Evolutionary conservation across 2,888 invertebrate species (phyloP).

Genomic region (Xestia sexstrigata): DNA sequence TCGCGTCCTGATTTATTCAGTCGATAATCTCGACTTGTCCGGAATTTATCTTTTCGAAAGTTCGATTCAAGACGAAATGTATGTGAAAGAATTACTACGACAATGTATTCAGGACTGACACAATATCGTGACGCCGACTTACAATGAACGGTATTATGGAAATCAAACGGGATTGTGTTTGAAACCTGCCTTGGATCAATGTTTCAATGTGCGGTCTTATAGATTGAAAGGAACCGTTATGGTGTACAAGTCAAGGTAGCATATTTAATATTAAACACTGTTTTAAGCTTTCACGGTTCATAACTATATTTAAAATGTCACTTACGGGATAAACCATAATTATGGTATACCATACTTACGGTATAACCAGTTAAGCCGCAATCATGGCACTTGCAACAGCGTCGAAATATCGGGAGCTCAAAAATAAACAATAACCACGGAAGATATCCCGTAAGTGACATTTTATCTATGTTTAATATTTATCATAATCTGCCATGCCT

Average conservation of each 20-base stretch:
- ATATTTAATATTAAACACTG: too few species aligned
- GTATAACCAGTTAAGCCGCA: too few species aligned
- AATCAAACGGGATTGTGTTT: conserved; percentile 49
- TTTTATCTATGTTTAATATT: neutral
- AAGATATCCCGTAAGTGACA: too few species aligned
- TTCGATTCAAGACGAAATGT: conserved; percentile 69
- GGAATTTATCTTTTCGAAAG: conserved; percentile 75
- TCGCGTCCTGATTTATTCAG: conserved; percentile 80
- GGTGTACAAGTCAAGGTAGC: neutral
- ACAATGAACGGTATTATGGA: conserved; percentile 56
- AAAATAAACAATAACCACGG: too few species aligned
- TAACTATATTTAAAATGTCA: too few species aligned
- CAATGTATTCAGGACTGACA: conserved; percentile 66
- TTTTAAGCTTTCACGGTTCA: too few species aligned
- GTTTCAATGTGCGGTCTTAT: conserved; percentile 10
- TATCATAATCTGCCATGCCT: neutral
- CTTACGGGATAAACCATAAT: too few species aligned
- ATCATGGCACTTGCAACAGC: too few species aligned
- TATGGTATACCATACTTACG: too few species aligned
- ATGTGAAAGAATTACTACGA: conserved; percentile 63
- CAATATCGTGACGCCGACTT: conserved; percentile 57
- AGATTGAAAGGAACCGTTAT: too few species aligned
- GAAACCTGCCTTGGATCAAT: conserved; percentile 46
- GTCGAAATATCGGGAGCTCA: too few species aligned
- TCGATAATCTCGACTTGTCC: conserved; percentile 79